Evolutionary conservation across 2,113 vertebrate genomes (phyloP), one percentile per base, ranked within the genome.

Genomic region (Cathartes aura): DNA sequence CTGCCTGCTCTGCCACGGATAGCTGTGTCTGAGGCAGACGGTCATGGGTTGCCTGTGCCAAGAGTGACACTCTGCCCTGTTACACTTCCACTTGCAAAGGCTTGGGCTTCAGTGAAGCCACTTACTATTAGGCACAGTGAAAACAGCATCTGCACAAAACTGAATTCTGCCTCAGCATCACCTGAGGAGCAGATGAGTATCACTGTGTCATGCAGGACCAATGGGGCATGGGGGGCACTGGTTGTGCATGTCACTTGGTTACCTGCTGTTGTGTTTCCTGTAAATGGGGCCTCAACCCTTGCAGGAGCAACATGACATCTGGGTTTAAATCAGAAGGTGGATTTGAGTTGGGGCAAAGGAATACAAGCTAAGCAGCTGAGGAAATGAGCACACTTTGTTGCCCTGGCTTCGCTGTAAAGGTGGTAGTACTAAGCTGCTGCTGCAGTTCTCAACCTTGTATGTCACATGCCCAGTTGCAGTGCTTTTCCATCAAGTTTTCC

Each of bases 171-270:
- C 16, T 55, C 19, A 3, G 24, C 26, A 7, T 30, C 20, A 3
- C 15, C 45, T 2, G 7, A 36, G 48, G 27, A 5, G 11, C 53
- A 12, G 48, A 6, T 1, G 6, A 6, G 8, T 17, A 59, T 29
- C 40, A 32, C 4, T 3, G 40, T 19, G 15, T 23, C 21, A 7
- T 2, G 4, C 5, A 5, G 74, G 26, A 36, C 6, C 2, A 1
- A 1, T 2, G 9, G 24, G 8, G 38, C 22, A 3, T 0, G 1
- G 38, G 2, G 34, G 82, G 38, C 6, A 4, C 1, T 38, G 38
- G 6, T 3, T 24, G n/a, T 18, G n/a, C 5, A 9, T 8, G 11
- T 55, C 24, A 9, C 13, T 34, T 15, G 11, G 9, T 74, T n/a
- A 24, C 8, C 29, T 29, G 36, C 43, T 47, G 38, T 5, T 26